Evolutionary conservation across 2,113 vertebrate species (phyloP).

Genomic region (Bubo bubo): DNA sequence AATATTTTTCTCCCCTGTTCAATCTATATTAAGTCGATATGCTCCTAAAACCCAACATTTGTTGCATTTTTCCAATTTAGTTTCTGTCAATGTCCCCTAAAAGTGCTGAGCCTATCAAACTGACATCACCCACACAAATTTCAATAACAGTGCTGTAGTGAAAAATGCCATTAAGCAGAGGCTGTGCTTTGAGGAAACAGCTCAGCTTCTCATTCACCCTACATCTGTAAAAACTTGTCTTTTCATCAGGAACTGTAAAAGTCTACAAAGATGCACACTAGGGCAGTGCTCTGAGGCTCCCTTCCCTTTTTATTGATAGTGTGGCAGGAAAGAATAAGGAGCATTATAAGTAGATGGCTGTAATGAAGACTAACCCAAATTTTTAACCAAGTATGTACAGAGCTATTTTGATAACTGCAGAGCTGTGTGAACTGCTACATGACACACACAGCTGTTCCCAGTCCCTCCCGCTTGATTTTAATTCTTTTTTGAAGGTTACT

Average conservation of each 20-base stretch:
- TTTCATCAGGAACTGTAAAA: background rate
- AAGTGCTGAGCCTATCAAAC: conserved; percentile 76
- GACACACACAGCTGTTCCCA: background rate
- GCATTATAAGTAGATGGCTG: background rate
- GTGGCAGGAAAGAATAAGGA: background rate
- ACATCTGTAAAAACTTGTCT: background rate
- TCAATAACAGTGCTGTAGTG: conserved; percentile 51
- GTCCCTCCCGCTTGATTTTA: background rate
- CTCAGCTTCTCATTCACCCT: background rate
- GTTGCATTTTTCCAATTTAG: conserved; percentile 77
- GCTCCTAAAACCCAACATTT: conserved; percentile 72
- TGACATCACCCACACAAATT: conserved; percentile 67
- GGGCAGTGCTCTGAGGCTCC: background rate
- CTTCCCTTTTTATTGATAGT: background rate
- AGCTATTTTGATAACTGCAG: background rate
- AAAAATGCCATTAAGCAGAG: conserved; percentile 2
- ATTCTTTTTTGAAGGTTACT: background rate
- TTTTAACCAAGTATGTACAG: background rate
- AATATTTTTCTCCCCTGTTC: conserved; percentile 70
- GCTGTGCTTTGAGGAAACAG: conserved; percentile 29
- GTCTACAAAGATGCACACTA: background rate
- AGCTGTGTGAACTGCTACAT: background rate
- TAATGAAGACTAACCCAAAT: background rate
- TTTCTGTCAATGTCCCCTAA: conserved; percentile 72
- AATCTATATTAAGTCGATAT: conserved; percentile 78